Percentiles rank a stretch among this genome's conserved stretches.
phyloP scores from a whole-genome alignment of 2,797 vertebrate genomes.

The Ara ararauna region DNA sequence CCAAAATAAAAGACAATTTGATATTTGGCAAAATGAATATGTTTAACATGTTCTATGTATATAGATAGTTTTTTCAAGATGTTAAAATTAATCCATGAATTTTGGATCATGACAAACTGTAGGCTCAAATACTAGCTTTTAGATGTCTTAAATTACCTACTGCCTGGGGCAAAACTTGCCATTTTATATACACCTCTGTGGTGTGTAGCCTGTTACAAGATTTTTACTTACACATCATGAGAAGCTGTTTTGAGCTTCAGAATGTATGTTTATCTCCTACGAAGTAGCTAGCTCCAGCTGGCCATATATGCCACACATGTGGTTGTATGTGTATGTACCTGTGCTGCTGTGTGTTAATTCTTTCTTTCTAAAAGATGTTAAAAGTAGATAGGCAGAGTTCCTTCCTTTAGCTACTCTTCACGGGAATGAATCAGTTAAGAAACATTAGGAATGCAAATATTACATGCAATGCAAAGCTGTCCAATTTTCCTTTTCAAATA shows the following conservation, averaged over 20 bases:
- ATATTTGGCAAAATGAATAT: neutral
- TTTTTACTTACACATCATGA: neutral
- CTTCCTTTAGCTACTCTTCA: neutral
- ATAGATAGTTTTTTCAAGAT: neutral
- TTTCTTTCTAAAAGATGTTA: neutral
- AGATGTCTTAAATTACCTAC: neutral
- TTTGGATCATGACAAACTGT: neutral
- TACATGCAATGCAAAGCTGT: neutral
- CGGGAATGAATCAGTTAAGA: neutral
- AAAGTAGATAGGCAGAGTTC: neutral
- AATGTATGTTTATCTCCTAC: neutral
- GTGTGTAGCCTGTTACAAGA: neutral
- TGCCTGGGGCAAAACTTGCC: neutral
- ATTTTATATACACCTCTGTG: neutral
- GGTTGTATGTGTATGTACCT: neutral
- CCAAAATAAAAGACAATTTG: neutral
- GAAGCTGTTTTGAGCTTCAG: neutral
- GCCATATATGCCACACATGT: neutral
- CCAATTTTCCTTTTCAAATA: slow-evolving; percentile 14
- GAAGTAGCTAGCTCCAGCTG: neutral
- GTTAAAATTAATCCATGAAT: neutral
- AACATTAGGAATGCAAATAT: neutral
- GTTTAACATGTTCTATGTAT: neutral
- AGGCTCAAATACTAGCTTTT: neutral
- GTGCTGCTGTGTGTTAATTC: neutral